phyloP scores from a whole-genome alignment of 2,113 vertebrate species.

The Dipodomys stephensi region DNA sequence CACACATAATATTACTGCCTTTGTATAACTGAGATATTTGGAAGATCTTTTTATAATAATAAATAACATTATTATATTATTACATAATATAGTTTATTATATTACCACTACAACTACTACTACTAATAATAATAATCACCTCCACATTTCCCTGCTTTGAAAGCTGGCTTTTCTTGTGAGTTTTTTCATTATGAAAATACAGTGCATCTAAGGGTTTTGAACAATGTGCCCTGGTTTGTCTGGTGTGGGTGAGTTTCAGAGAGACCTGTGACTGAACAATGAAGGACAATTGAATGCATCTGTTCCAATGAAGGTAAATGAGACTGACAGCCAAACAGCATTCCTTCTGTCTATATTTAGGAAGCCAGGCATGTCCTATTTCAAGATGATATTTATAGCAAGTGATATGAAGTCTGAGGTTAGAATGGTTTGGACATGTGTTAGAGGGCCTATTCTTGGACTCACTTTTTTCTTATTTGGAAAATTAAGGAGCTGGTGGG shows the following conservation, averaged over 20 bases:
- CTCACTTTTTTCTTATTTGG: constrained; percentile 46
- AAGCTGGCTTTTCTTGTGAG: background rate
- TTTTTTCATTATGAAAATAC: constrained; percentile 39
- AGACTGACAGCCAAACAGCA: background rate
- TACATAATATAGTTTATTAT: too few relatives aligned
- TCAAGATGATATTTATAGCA: constrained; percentile 60
- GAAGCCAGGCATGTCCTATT: constrained; percentile 20
- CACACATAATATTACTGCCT: background rate
- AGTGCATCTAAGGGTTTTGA: background rate
- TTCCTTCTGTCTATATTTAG: constrained; percentile 49
- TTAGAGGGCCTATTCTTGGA: constrained; percentile 25
- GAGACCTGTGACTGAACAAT: background rate
- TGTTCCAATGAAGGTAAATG: background rate
- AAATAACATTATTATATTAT: too few relatives aligned
- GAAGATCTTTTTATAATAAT: background rate
- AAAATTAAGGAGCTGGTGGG: background rate
- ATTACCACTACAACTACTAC: too few relatives aligned
- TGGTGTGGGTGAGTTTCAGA: background rate
- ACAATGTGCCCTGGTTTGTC: background rate
- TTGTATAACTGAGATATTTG: constrained; percentile 12
- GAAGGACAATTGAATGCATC: background rate
- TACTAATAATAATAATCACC: background rate
- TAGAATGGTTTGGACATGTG: background rate
- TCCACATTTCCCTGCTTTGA: background rate
- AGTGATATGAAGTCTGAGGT: constrained; percentile 26